Base-by-base conservation (phyloP, 2,888 invertebrate genomes). In the Lasioglossum leucozonium region DNA sequence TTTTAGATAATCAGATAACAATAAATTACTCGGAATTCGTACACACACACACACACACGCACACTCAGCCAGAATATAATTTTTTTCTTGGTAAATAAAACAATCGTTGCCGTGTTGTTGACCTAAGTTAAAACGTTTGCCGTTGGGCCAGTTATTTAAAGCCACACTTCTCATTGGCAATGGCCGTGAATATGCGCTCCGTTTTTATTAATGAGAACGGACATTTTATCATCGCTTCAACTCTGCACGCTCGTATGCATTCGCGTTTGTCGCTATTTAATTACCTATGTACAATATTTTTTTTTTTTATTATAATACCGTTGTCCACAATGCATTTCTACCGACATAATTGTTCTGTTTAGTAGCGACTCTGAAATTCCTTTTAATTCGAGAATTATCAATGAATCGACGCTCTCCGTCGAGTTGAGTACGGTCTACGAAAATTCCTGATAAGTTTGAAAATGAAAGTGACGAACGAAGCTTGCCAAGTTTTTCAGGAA, bases 111-210 rank as follows among this genome's bases (percentile, higher is more conserved):
- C 34, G 47, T 69, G 81, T 42, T 71, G 58, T 79, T 82, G 86
- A 82, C 82, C 79, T 74, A 58, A 79, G 67, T 86, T 81, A 51
- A 79, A 79, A 86, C 72, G 74, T 65, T 79, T 44, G 55, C 62
- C 5, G 58, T 75, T 72, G 76, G 11, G 72, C 67, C 71, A 76
- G 67, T 72, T 84, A 85, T 77, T 86, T 86, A 81, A 85, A 85
- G 75, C 72, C 30, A 51, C 74, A 51, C 74, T 72, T 30, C 13
- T 86, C 62, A 75, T 86, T 71, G 84, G 51, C 67, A 80, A 74
- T 79, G 80, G 73, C 72, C 78, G 47, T 81, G 69, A 69, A 73
- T 65, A 47, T 51, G 22, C 71, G n/a, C 80, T 47, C 34, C 11
- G 47, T 58, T 34, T 75, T 44, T 62, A 22, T 47, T 26, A 65